Conservation (phyloP, 2,113 vertebrate genomes). For the Isurus oxyrinchus region DNA sequence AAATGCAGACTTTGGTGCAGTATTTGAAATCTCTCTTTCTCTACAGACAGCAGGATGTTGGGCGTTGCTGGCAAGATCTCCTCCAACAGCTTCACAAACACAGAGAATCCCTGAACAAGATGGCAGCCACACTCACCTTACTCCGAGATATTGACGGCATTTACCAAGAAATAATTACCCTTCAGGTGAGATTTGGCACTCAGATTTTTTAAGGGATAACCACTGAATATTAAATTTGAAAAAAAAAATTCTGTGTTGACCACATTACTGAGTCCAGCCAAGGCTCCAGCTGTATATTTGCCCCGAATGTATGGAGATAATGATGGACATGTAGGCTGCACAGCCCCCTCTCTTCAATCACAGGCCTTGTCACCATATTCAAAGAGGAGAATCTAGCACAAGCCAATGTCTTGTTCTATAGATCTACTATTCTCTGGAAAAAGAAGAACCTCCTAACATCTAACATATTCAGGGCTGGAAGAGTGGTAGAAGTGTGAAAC, state of each 20-base stretch:
- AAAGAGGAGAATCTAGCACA: not conserved
- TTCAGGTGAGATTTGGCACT: conserved; percentile 60
- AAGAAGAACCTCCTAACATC: not conserved
- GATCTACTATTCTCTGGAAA: not conserved
- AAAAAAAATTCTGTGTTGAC: not conserved
- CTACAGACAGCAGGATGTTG: conserved; percentile 60
- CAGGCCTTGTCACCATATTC: accelerated
- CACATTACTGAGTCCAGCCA: not conserved
- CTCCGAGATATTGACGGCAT: conserved; percentile 64
- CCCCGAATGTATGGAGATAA: not conserved
- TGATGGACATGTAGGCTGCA: not conserved
- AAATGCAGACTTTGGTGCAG: not conserved
- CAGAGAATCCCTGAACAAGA: conserved; percentile 49
- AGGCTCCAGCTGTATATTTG: not conserved
- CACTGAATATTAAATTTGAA: not conserved
- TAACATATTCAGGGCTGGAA: too few species aligned
- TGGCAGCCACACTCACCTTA: conserved; percentile 58
- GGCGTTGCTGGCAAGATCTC: conserved; percentile 63
- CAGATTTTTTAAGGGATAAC: not conserved
- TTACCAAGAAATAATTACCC: conserved; percentile 63
- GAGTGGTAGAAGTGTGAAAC: too few species aligned
- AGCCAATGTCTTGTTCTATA: not conserved
- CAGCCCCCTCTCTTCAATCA: not conserved
- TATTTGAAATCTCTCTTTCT: not conserved
- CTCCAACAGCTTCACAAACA: conserved; percentile 62